Percentiles rank a stretch among this genome's conserved stretches.
These are phyloP conservation scores for Eupithecia subfuscata DNA, from an alignment of 2,888 invertebrate genomes.

Conservation along the genomic window DNA sequence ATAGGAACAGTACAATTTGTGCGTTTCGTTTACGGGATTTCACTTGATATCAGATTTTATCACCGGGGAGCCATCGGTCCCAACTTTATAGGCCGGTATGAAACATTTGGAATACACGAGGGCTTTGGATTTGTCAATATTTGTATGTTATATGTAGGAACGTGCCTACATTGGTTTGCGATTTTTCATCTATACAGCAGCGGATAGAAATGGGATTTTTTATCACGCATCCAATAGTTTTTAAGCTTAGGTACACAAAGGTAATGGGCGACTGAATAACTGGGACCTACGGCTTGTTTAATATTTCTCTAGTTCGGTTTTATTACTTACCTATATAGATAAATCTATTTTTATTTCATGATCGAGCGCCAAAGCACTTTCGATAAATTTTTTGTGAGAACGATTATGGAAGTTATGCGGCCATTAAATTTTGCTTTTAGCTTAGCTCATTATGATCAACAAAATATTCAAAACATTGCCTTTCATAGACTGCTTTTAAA, in stretches of 20 bases:
- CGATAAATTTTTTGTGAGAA: too few relatives aligned
- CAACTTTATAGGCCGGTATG: constrained; percentile 3
- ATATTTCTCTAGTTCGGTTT: not conserved
- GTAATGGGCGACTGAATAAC: not conserved
- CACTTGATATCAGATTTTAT: constrained; percentile 7
- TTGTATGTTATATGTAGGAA: constrained; percentile 8
- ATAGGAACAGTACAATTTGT: not conserved
- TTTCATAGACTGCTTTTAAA: too few relatives aligned
- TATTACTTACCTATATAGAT: too few relatives aligned
- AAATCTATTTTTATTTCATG: too few relatives aligned
- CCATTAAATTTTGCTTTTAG: too few relatives aligned
- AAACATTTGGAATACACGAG: not conserved
- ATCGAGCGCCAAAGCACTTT: too few relatives aligned
- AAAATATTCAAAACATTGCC: too few relatives aligned
- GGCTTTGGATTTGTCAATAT: constrained; percentile 27
- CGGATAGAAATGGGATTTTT: constrained; percentile 34
- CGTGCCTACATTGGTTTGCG: constrained; percentile 33
- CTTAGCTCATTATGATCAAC: too few relatives aligned
- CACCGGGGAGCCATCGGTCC: not conserved
- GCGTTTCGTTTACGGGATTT: not conserved
- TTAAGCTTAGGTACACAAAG: constrained; percentile 34
- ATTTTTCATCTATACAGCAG: constrained; percentile 36
- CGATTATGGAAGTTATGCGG: too few relatives aligned
- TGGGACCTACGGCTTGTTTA: not conserved
- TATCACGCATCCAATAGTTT: constrained; percentile 42